Percentiles rank a stretch among this genome's conserved stretches.
phyloP scores from a whole-genome alignment of 2,888 invertebrate genomes.

The Apamea crenata region DNA sequence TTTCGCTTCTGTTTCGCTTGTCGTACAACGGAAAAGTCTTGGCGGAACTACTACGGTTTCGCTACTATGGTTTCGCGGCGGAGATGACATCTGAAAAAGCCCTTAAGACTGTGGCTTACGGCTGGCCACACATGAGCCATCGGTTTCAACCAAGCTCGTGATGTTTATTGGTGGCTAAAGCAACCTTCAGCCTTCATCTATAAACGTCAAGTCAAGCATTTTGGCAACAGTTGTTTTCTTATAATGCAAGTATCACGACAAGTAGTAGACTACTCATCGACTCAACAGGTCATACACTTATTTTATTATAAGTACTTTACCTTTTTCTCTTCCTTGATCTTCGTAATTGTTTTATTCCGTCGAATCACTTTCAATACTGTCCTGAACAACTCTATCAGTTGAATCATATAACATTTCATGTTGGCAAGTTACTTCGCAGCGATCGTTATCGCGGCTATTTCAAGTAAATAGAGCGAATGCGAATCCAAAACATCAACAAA shows the following conservation, averaged over 20 bases:
- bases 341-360: not conserved
- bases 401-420: slow-evolving; percentile 43
- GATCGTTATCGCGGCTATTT: slow-evolving; percentile 48
- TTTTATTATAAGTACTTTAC: slow-evolving; percentile 25
- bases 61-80: not conserved
- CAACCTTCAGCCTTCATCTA: not conserved
- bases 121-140: not conserved
- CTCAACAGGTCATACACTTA: too few species aligned
- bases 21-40: not conserved
- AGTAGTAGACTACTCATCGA: not conserved
- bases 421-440: not conserved
- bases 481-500: slow-evolving; percentile 55
- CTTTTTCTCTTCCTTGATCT: slow-evolving; percentile 26
- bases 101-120: not conserved
- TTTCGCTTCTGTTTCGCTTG: not conserved
- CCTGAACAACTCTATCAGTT: slow-evolving; percentile 30
- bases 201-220: not conserved
- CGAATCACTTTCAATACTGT: slow-evolving; percentile 19
- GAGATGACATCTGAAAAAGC: not conserved
- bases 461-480: slow-evolving; percentile 57
- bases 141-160: not conserved
- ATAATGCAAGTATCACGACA: not conserved
- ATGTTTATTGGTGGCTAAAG: not conserved
- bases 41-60: too few species aligned
- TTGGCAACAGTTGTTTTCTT: not conserved